A percentile compares a stretch with the other conserved stretches of the same genome.
Evolutionary conservation across 2,113 vertebrate species (phyloP).

Genomic region (Cacatua alba): DNA sequence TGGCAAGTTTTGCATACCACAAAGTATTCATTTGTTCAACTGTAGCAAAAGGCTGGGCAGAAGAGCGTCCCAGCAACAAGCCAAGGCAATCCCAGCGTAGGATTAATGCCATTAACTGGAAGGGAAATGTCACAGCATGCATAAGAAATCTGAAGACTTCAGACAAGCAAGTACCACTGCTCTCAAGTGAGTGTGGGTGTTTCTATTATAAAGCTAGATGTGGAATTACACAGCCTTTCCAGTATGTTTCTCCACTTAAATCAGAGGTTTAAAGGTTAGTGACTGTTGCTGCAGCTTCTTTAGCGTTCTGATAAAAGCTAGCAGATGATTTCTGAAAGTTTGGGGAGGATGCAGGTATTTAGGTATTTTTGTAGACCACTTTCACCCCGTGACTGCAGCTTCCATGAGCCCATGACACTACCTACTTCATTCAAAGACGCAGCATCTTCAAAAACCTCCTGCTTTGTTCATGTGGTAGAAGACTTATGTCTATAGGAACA

Average conservation of each 20-base stretch:
- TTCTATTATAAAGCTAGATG: conserved; percentile 16
- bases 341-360: neutral
- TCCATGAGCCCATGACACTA: neutral
- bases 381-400: neutral
- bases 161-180: neutral
- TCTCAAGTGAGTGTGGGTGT: conserved; percentile 8
- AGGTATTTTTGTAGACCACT: neutral
- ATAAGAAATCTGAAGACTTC: conserved; percentile 34
- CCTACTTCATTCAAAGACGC: neutral
- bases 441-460: neutral
- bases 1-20: neutral
- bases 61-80: conserved; percentile 44
- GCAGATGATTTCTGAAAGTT: neutral
- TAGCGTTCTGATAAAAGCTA: neutral
- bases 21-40: neutral
- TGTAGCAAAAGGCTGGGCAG: neutral
- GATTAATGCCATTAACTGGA: conserved; percentile 41
- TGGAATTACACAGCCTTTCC: conserved; percentile 4
- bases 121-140: conserved; percentile 66
- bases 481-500: neutral
- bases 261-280: neutral
- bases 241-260: neutral
- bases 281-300: neutral
- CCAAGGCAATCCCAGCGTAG: conserved; percentile 23
- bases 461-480: neutral